phyloP scores from a whole-genome alignment of 2,888 invertebrate genomes.

The Crocallis elinguaria region DNA sequence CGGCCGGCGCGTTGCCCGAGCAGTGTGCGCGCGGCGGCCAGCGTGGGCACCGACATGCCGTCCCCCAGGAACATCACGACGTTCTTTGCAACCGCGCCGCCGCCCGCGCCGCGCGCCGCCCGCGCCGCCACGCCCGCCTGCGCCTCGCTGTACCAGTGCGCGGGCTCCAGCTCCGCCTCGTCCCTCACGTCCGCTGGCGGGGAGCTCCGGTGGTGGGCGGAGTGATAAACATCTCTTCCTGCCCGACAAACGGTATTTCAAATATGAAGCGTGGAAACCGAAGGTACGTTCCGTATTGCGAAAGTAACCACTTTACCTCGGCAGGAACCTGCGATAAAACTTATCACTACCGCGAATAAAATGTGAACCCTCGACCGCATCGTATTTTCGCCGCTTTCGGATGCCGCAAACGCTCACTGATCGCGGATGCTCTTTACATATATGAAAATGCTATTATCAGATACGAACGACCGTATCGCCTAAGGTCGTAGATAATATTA shows the following conservation, averaged over 20 bases:
- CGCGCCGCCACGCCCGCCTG: slow-evolving; percentile 54
- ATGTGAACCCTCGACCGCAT: not conserved
- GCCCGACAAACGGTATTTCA: not conserved
- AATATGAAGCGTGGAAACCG: not conserved
- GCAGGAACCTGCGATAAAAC: not conserved
- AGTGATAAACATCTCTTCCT: slow-evolving; percentile 24
- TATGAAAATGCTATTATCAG: not conserved
- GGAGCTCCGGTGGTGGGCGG: not conserved
- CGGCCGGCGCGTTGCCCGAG: slow-evolving; percentile 83
- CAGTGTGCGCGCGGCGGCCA: slow-evolving; percentile 87
- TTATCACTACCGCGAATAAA: not conserved
- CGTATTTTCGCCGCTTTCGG: not conserved
- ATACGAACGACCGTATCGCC: slow-evolving; percentile 7
- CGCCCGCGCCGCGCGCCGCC: slow-evolving; percentile 48
- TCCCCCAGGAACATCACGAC: slow-evolving; percentile 90
- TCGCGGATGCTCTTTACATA: not conserved
- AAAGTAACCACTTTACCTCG: slow-evolving; percentile 3
- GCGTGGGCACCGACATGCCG: slow-evolving; percentile 89
- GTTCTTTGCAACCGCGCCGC: slow-evolving; percentile 64
- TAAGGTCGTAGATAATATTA: slow-evolving; percentile 11
- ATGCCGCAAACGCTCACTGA: not conserved
- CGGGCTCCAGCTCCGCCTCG: slow-evolving; percentile 43
- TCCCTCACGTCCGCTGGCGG: not conserved
- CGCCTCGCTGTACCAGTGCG: slow-evolving; percentile 78
- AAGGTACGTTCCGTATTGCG: not conserved